Percentiles rank a stretch among this genome's conserved stretches.
Evolutionary conservation across 1,140 invertebrate genomes (phyloP).

Genomic region (Chironomus striatipennis): DNA sequence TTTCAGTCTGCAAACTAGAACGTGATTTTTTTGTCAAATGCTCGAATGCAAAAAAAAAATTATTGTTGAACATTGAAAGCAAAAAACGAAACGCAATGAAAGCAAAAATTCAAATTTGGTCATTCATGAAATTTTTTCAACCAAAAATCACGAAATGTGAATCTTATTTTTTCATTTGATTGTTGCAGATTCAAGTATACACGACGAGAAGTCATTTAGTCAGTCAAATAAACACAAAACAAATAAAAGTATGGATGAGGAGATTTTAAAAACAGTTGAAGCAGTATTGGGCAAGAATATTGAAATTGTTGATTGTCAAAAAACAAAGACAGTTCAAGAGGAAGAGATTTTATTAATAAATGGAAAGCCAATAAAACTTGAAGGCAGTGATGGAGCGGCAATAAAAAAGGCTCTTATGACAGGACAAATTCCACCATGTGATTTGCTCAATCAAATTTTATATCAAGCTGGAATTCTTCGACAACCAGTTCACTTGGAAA

Average conservation of each 20-base stretch:
- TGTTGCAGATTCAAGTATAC: constrained; percentile 20
- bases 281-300: constrained; percentile 64
- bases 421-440: constrained; percentile 61
- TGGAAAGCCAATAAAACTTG: constrained; percentile 59
- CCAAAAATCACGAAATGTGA: neutral
- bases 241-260: constrained; percentile 53
- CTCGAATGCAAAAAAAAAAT: no score
- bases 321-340: constrained; percentile 60
- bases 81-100: neutral
- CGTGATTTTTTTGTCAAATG: neutral
- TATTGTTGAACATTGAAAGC: neutral
- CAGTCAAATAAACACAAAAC: no score
- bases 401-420: constrained; percentile 61
- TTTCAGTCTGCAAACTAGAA: neutral
- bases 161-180: neutral
- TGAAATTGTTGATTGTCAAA: constrained; percentile 67
- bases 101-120: neutral
- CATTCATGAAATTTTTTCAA: neutral
- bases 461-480: constrained; percentile 57
- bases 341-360: constrained; percentile 68
- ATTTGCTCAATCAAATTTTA: constrained; percentile 62
- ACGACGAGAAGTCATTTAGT: no score
- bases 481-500: constrained; percentile 62
- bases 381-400: constrained; percentile 57
- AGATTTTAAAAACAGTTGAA: constrained; percentile 69